A percentile compares a stretch with the other conserved stretches of the same genome.
Conservation (phyloP, 2,113 vertebrate genomes). For the Anoura caudifer region DNA sequence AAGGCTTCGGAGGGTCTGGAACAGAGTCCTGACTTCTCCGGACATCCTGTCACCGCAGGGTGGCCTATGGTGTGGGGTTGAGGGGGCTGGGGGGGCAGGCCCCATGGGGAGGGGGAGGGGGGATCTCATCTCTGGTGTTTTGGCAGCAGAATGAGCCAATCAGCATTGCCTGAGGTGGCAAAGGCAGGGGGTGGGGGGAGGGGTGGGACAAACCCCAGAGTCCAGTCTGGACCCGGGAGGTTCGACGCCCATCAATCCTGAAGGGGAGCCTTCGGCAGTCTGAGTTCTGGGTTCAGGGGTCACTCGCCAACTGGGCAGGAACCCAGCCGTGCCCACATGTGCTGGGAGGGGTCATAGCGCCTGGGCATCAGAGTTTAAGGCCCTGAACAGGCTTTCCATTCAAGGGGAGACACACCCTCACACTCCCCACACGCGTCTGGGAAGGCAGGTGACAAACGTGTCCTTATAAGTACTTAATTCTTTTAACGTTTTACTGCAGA, state of each 20-base stretch:
- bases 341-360: background rate
- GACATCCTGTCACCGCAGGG: background rate
- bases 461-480: background rate
- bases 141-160: background rate
- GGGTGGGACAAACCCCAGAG: too few relatives aligned
- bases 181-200: background rate
- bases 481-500: background rate
- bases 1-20: background rate
- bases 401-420: background rate
- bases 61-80: too few relatives aligned
- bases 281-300: too few relatives aligned
- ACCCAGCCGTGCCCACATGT: accelerated
- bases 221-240: background rate
- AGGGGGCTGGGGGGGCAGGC: background rate
- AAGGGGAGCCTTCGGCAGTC: too few relatives aligned
- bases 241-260: accelerated
- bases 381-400: background rate
- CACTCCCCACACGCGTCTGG: accelerated
- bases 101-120: too few relatives aligned
- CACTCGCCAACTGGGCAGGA: accelerated
- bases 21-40: background rate
- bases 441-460: background rate
- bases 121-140: background rate
- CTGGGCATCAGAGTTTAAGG: background rate
- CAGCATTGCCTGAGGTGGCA: background rate